Evolutionary conservation across 2,113 vertebrate species (phyloP).

Genomic region (Pluvianellus socialis): DNA sequence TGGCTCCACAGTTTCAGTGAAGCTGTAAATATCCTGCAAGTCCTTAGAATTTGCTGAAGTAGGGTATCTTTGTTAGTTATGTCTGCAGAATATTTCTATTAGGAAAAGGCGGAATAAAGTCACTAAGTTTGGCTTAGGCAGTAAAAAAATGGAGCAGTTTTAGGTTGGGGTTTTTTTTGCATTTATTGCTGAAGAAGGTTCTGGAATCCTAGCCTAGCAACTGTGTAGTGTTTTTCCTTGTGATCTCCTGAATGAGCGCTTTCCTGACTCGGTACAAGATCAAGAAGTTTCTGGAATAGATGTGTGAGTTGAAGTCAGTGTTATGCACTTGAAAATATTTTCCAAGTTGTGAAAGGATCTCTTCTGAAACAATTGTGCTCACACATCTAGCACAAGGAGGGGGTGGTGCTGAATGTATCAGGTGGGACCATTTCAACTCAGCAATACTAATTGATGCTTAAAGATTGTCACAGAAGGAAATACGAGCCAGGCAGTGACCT

Average conservation of each 20-base stretch:
- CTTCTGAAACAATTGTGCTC: not conserved
- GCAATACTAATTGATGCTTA: not conserved
- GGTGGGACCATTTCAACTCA: not conserved
- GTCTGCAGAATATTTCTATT: not conserved
- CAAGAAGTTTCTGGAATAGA: not conserved
- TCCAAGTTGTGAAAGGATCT: not conserved
- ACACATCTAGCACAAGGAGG: not conserved
- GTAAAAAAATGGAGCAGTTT: not conserved
- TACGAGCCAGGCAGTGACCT: not conserved
- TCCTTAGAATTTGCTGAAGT: not conserved
- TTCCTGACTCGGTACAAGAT: not conserved
- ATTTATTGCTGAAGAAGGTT: not conserved
- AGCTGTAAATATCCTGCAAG: not conserved
- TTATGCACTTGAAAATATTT: not conserved
- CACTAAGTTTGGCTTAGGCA: not conserved
- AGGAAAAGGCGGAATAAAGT: not conserved
- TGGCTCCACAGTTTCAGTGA: not conserved
- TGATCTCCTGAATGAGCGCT: not conserved
- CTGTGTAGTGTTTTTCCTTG: not conserved
- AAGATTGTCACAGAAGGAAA: not conserved
- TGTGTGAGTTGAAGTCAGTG: not conserved
- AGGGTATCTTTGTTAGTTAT: not conserved
- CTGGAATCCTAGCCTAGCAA: not conserved
- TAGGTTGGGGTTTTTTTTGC: not conserved
- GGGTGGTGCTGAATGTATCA: not conserved